Evolutionary conservation across 2,113 vertebrate genomes (phyloP).

Genomic region (Aythya baeri): DNA sequence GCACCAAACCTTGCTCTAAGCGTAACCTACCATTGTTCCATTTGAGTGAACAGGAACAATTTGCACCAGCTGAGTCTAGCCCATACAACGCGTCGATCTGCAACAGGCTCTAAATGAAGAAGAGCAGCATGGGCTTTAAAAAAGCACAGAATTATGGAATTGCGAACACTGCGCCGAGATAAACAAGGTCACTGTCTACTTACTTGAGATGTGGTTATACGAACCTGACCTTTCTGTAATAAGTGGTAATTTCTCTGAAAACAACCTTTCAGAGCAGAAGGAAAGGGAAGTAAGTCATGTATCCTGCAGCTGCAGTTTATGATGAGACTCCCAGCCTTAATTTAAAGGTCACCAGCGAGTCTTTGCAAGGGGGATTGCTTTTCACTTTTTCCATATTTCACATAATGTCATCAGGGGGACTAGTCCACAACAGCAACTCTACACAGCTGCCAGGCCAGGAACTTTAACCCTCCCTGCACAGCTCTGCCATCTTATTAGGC

Average conservation of each 20-base stretch:
- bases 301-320: slow-evolving; percentile 11
- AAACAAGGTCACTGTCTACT: neutral
- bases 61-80: neutral
- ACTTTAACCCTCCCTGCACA: neutral
- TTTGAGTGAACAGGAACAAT: neutral
- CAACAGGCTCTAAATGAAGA: neutral
- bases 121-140: neutral
- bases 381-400: neutral
- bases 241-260: slow-evolving; percentile 51
- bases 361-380: slow-evolving; percentile 28
- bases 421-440: neutral
- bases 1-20: neutral
- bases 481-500: neutral
- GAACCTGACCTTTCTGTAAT: slow-evolving; percentile 44
- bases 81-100: neutral
- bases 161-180: neutral
- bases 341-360: slow-evolving; percentile 49
- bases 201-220: neutral
- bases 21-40: neutral
- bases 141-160: neutral
- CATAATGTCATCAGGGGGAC: neutral
- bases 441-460: neutral
- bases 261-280: slow-evolving; percentile 9
- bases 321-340: slow-evolving; percentile 54
- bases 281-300: neutral